Evolutionary conservation across 2,113 vertebrate species (phyloP), one percentile per base, ranked within the genome.

Genomic region (Atrichornis clamosus): DNA sequence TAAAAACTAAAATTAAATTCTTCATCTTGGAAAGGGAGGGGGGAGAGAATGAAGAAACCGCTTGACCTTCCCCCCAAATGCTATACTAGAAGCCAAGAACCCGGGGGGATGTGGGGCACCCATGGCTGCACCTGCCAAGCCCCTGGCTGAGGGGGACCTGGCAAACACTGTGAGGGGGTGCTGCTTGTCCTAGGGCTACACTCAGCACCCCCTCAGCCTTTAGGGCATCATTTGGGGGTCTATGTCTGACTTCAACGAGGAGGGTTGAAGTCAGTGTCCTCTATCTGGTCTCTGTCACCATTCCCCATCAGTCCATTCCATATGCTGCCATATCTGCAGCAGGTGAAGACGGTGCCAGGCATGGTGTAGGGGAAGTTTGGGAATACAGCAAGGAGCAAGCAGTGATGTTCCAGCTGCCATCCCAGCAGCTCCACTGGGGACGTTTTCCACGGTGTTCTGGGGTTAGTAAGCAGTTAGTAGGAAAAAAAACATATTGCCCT

Each of bases 1-100:
- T 97, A 95, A 97, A 96, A 97, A 92, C 95, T 97, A 97, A 97
- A 97, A 97, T 96, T 97, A 97, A 97, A 96, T 97, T 97, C 95
- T 96, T 96, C 91, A 85, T 96, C 94, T 96, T 80, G 41, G 87
- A 96, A 93, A 81, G 64, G 88, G 85, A 70, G 84, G 79, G 55
- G 80, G 50, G 15, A 82, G 50, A 91, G 67, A 90, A 88, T n/a
- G 85, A 86, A 93, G 67, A 90, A 94, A 94, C 72, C 17, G 37
- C 55, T 87, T 94, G 87, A 81, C 84, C 80, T 95, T 95, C 49
- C 74, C 73, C 82, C 55, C 10, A 2, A 2, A 87, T 55, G 26
- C 85, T 91, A 69, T 90, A 37, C 87, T 91, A 89, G 86, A 87
- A 79, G 89, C 89, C 69, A 72, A 64, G 64, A 75, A 55, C 42